These are phyloP conservation scores for Tenthredo notha DNA, from an alignment of 2,888 invertebrate genomes.

Conservation along the genomic window DNA sequence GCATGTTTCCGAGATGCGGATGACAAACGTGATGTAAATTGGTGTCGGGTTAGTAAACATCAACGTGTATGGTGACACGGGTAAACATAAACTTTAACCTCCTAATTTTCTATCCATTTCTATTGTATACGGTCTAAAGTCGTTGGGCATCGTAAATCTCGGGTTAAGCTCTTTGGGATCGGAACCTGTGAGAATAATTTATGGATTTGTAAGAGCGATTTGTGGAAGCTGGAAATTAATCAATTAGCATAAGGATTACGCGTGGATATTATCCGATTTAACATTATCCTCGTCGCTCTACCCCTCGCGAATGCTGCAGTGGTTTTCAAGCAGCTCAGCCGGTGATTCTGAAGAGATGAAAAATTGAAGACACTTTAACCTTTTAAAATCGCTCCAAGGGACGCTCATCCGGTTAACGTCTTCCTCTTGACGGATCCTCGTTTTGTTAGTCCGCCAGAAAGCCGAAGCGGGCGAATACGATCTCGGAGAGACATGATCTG, in stretches of 20 bases:
- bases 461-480: conserved; percentile 7
- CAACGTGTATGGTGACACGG: conserved; percentile 35
- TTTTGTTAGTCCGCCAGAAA: conserved; percentile 34
- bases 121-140: conserved; percentile 29
- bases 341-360: conserved; percentile 28
- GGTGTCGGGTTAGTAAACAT: conserved; percentile 44
- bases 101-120: conserved; percentile 48
- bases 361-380: conserved; percentile 41
- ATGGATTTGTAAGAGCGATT: conserved; percentile 27
- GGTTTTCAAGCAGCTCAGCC: not conserved
- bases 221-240: conserved; percentile 32
- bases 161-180: conserved; percentile 47
- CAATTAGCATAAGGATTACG: conserved; percentile 34
- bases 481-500: conserved; percentile 40
- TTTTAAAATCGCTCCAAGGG: conserved; percentile 29
- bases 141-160: conserved; percentile 39
- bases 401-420: conserved; percentile 35
- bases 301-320: conserved; percentile 3
- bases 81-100: conserved; percentile 36
- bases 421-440: conserved; percentile 42
- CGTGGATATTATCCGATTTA: conserved; percentile 30
- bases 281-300: not conserved
- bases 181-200: conserved; percentile 41
- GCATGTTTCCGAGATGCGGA: not conserved
- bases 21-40: conserved; percentile 50